phyloP scores from a whole-genome alignment of 1,140 invertebrate species.

The Tribolium castaneum region DNA sequence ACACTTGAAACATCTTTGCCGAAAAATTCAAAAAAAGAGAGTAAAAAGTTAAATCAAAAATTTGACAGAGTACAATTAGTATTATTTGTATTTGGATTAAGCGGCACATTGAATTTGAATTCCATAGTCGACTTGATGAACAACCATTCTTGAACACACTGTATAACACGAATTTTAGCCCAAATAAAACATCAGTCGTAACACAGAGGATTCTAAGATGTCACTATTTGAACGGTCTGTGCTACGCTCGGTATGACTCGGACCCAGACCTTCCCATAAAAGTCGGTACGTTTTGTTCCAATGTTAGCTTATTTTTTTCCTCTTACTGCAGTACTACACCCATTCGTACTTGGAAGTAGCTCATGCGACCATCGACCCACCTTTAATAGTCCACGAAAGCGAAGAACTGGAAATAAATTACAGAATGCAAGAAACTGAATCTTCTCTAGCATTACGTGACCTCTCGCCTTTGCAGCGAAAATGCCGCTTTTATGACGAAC shows the following conservation, averaged over 20 bases:
- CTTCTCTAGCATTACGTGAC: conserved; percentile 62
- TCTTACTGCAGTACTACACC: conserved; percentile 64
- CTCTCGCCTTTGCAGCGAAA: conserved; percentile 64
- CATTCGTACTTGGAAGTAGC: conserved; percentile 70
- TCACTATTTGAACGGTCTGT: conserved; percentile 68
- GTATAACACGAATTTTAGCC: conserved; percentile 6
- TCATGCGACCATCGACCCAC: conserved; percentile 60
- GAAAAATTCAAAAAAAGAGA: too few relatives aligned
- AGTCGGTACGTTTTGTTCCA: conserved; percentile 48
- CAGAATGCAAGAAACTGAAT: conserved; percentile 66
- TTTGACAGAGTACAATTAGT: too few relatives aligned
- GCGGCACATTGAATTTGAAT: too few relatives aligned
- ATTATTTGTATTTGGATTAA: too few relatives aligned
- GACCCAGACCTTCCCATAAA: conserved; percentile 59
- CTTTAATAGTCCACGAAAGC: conserved; percentile 61
- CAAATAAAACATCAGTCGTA: background rate
- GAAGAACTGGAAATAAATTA: conserved; percentile 66
- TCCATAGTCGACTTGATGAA: too few relatives aligned
- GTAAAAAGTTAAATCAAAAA: too few relatives aligned
- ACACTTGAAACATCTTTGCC: too few relatives aligned
- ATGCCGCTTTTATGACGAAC: conserved; percentile 68
- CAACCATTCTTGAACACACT: too few relatives aligned
- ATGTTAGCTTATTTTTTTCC: background rate
- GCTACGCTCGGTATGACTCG: conserved; percentile 66
- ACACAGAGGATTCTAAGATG: conserved; percentile 61